Conservation (phyloP, 2,797 vertebrate species). For the Hirundo rustica region DNA sequence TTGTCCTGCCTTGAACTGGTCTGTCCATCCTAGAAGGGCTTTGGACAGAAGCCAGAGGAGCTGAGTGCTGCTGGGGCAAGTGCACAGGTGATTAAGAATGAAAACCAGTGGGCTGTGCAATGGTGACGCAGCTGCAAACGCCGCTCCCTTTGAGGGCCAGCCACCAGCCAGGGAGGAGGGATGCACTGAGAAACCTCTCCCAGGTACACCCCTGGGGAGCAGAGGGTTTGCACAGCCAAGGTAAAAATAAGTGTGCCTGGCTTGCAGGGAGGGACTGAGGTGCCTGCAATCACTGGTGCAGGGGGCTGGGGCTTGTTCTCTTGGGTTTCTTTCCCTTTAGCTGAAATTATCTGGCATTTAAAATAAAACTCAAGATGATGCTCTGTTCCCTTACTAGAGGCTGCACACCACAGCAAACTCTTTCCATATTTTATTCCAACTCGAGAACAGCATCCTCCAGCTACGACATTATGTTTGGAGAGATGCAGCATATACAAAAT, state of each 20-base stretch:
- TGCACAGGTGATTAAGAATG: background rate
- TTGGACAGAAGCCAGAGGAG: background rate
- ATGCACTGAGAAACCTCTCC: background rate
- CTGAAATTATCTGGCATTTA: background rate
- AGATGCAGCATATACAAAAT: background rate
- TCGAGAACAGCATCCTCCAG: background rate
- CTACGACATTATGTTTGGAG: background rate
- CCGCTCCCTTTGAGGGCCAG: background rate
- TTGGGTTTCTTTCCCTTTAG: background rate
- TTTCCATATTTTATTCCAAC: background rate
- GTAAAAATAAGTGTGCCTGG: background rate
- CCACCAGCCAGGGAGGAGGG: background rate
- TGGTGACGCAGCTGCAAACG: background rate
- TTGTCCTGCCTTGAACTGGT: background rate
- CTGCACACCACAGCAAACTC: background rate
- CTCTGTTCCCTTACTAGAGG: background rate
- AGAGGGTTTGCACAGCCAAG: background rate
- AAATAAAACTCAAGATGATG: background rate
- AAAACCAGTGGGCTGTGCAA: background rate
- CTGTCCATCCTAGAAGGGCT: background rate
- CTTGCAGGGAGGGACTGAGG: background rate
- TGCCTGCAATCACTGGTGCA: fast-evolving
- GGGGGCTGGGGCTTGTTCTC: background rate
- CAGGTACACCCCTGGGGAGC: fast-evolving
- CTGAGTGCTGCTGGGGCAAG: background rate